Percentiles rank a stretch among this genome's conserved stretches.
Evolutionary conservation across 1,140 invertebrate genomes (phyloP).

Genomic region (Pogonus chalceus): DNA sequence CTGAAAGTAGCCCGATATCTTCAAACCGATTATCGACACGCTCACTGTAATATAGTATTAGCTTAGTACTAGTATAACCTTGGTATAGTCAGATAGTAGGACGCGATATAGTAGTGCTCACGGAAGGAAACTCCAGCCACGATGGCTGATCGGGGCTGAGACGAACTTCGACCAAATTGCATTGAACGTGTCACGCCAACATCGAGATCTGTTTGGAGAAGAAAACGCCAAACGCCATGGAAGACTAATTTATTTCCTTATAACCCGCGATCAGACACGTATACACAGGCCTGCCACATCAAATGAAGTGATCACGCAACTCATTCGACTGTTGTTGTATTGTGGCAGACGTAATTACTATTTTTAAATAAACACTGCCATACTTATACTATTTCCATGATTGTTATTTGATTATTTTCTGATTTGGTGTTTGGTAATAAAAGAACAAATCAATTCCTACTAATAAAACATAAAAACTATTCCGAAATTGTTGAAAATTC

Average conservation of each 20-base stretch:
- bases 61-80: no score
- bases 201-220: neutral
- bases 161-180: no score
- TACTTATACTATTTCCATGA: neutral
- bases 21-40: no score
- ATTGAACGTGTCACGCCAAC: neutral
- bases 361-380: neutral
- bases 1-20: no score
- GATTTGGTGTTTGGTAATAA: neutral
- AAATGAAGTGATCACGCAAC: neutral
- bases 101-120: no score
- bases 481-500: no score
- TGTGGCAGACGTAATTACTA: neutral
- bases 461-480: neutral
- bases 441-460: neutral
- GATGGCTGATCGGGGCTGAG: no score
- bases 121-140: no score
- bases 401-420: neutral
- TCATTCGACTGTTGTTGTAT: neutral
- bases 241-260: neutral
- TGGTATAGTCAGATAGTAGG: no score
- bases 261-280: neutral
- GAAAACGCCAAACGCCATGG: neutral
- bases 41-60: no score
- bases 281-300: neutral